These are phyloP conservation scores for Lydus trimaculatus DNA, from an alignment of 2,888 invertebrate genomes.

Conservation along the genomic window DNA sequence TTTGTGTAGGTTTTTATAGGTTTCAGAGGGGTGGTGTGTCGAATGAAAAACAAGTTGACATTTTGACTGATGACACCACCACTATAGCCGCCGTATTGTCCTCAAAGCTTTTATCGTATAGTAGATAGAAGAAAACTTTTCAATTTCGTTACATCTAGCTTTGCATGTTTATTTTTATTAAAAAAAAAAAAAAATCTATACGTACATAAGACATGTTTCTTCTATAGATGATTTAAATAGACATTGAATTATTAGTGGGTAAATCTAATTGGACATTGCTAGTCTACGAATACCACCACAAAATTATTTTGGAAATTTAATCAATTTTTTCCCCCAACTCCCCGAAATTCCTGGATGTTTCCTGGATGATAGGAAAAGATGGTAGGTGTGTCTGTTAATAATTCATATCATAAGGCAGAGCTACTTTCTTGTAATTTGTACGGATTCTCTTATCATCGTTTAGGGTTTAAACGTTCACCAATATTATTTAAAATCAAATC, in stretches of 20 bases:
- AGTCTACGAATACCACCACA: no score
- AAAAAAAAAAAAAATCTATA: no score
- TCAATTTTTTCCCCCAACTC: no score
- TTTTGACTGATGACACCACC: constrained; percentile 41
- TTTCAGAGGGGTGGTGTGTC: no score
- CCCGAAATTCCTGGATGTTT: no score
- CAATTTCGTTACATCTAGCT: neutral
- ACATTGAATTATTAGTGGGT: no score
- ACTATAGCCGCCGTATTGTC: constrained; percentile 14
- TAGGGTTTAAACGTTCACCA: neutral
- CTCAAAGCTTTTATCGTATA: neutral
- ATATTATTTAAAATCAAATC: neutral
- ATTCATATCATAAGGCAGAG: neutral
- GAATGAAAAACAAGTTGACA: constrained; percentile 27
- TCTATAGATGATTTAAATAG: no score
- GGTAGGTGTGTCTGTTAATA: neutral
- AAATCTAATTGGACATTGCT: no score
- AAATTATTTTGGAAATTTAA: no score
- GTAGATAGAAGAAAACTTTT: neutral
- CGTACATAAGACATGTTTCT: no score
- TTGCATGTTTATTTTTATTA: neutral
- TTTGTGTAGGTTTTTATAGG: no score
- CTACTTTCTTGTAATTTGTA: constrained; percentile 1
- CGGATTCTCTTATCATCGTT: neutral
- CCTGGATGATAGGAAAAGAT: neutral